A percentile compares a stretch with the other conserved stretches of the same genome.
Conservation (phyloP, 2,888 invertebrate genomes). For the Ypsolopha scabrella region DNA sequence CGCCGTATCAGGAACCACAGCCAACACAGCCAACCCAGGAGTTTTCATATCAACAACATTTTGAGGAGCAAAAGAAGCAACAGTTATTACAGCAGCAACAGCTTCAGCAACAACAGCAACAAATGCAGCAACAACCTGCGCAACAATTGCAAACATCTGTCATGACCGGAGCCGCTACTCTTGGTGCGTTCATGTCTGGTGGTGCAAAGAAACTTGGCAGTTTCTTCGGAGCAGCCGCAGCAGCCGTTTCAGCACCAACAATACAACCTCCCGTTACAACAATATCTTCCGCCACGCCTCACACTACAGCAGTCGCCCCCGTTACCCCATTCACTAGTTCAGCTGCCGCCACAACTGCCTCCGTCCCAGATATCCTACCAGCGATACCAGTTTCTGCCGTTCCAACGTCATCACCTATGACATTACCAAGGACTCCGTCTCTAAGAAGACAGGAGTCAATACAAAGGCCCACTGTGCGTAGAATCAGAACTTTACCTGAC, state of each 20-base stretch:
- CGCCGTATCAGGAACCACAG: conserved; percentile 23
- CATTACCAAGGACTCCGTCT: conserved; percentile 54
- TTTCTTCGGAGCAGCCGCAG: conserved; percentile 61
- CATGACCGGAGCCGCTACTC: conserved; percentile 55
- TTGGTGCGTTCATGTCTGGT: conserved; percentile 62
- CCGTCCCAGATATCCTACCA: conserved; percentile 52
- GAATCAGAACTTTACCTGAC: conserved; percentile 58
- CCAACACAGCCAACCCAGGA: conserved; percentile 17
- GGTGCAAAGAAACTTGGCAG: conserved; percentile 63
- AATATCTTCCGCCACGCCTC: conserved; percentile 25
- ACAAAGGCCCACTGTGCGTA: conserved; percentile 59
- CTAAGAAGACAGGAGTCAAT: conserved; percentile 63
- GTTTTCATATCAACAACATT: conserved; percentile 21
- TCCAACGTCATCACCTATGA: conserved; percentile 39
- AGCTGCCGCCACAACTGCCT: conserved; percentile 37
- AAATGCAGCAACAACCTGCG: conserved; percentile 40
- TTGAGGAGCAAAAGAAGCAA: conserved; percentile 23
- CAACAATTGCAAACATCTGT: conserved; percentile 55
- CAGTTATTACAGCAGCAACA: conserved; percentile 33
- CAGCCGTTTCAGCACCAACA: conserved; percentile 42
- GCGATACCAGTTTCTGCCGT: conserved; percentile 42
- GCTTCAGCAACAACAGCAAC: conserved; percentile 29
- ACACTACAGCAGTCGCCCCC: conserved; percentile 32
- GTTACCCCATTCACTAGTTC: conserved; percentile 43
- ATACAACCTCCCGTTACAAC: conserved; percentile 27